A percentile compares a stretch with the other conserved stretches of the same genome.
Evolutionary conservation across 2,797 vertebrate genomes (phyloP).

Genomic region (Botia almorhae): DNA sequence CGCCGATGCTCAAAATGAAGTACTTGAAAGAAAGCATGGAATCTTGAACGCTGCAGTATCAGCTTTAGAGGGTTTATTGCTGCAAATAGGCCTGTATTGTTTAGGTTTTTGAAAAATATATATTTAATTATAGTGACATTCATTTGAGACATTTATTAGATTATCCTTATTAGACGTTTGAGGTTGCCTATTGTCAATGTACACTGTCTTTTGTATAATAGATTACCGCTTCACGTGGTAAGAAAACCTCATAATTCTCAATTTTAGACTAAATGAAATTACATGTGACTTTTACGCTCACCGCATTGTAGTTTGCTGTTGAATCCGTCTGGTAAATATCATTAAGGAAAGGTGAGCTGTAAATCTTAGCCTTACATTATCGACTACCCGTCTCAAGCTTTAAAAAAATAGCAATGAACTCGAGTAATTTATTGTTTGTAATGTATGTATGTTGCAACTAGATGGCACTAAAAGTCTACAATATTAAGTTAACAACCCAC

Average conservation of each 20-base stretch:
- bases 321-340: neutral
- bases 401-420: neutral
- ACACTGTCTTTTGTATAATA: neutral
- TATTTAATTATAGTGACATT: neutral
- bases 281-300: neutral
- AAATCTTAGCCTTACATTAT: neutral
- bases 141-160: too few species aligned
- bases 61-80: too few species aligned
- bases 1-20: too few species aligned
- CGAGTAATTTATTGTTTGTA: neutral
- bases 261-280: neutral
- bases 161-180: neutral
- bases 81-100: too few species aligned
- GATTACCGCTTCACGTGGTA: neutral
- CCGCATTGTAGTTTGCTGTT: neutral
- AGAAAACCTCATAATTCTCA: neutral
- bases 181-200: neutral
- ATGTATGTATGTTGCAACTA: neutral
- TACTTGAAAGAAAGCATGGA: too few species aligned
- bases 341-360: neutral
- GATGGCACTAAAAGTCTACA: conserved; percentile 20
- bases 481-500: too few species aligned
- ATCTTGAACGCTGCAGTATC: too few species aligned
- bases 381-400: neutral
- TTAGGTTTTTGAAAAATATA: too few species aligned